phyloP scores from a whole-genome alignment of 2,113 vertebrate species.

The Apaloderma vittatum region DNA sequence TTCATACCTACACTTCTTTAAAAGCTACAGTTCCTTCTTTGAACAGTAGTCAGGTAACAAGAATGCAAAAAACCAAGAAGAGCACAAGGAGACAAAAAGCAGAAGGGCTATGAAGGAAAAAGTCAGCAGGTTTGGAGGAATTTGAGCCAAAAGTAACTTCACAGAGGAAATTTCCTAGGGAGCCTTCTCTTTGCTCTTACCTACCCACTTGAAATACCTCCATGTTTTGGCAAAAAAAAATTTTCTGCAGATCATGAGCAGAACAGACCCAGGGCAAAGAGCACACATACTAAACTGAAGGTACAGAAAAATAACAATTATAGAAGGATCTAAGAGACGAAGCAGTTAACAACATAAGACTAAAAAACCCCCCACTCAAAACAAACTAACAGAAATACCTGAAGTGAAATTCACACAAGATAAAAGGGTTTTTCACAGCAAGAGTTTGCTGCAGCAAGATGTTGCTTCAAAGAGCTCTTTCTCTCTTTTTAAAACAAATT shows the following conservation, averaged over 20 bases:
- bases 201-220: not conserved
- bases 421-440: not conserved
- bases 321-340: not conserved
- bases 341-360: not conserved
- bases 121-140: slow-evolving; percentile 46
- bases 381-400: not conserved
- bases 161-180: slow-evolving; percentile 56
- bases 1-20: slow-evolving; percentile 1
- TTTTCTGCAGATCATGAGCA: not conserved
- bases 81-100: slow-evolving; percentile 14
- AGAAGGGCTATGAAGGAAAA: slow-evolving; percentile 7
- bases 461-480: not conserved
- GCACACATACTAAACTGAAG: not conserved
- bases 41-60: not conserved
- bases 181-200: not conserved
- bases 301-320: not conserved
- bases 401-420: not conserved
- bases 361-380: not conserved
- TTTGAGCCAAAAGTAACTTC: slow-evolving; percentile 45
- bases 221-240: not conserved
- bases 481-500: not conserved
- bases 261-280: not conserved
- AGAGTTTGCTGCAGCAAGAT: not conserved
- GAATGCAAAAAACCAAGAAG: not conserved
- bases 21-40: slow-evolving; percentile 24